Evolutionary conservation across 2,888 invertebrate genomes (phyloP).

Genomic region (Nudaria mundana): DNA sequence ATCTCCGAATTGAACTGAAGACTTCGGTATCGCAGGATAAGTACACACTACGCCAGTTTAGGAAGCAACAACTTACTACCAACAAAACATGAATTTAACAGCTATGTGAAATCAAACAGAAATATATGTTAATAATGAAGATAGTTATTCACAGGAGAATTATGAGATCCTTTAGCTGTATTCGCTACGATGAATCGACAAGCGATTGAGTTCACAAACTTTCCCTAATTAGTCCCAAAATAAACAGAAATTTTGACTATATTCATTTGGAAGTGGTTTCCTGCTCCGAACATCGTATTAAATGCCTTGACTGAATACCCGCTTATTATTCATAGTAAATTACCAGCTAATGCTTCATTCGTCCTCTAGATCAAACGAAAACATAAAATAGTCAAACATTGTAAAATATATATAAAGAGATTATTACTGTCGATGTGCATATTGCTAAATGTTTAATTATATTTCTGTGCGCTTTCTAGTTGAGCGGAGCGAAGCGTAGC

Average conservation of each 20-base stretch:
- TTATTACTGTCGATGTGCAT: too few species aligned
- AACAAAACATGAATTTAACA: not conserved
- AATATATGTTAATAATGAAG: conserved; percentile 10
- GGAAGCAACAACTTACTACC: not conserved
- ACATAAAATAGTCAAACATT: too few species aligned
- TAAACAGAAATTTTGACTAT: conserved; percentile 45
- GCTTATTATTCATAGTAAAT: too few species aligned
- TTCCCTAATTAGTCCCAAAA: conserved; percentile 62
- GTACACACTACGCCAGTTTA: not conserved
- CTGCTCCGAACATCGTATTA: conserved; percentile 8
- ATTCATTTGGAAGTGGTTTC: conserved; percentile 34
- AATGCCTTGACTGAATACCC: conserved; percentile 5
- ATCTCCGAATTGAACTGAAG: too few species aligned
- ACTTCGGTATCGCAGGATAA: too few species aligned
- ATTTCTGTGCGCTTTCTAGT: too few species aligned
- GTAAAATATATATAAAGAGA: too few species aligned
- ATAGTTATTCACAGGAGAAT: conserved; percentile 36
- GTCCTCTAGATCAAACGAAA: too few species aligned
- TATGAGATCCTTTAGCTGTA: conserved; percentile 42
- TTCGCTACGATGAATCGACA: conserved; percentile 40
- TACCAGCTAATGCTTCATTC: too few species aligned
- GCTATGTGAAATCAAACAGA: conserved; percentile 1
- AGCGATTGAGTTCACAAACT: conserved; percentile 48
- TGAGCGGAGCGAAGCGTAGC: too few species aligned
- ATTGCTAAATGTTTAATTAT: too few species aligned